Conservation (phyloP, 2,888 invertebrate species). For the Epirrhoe alternata region DNA sequence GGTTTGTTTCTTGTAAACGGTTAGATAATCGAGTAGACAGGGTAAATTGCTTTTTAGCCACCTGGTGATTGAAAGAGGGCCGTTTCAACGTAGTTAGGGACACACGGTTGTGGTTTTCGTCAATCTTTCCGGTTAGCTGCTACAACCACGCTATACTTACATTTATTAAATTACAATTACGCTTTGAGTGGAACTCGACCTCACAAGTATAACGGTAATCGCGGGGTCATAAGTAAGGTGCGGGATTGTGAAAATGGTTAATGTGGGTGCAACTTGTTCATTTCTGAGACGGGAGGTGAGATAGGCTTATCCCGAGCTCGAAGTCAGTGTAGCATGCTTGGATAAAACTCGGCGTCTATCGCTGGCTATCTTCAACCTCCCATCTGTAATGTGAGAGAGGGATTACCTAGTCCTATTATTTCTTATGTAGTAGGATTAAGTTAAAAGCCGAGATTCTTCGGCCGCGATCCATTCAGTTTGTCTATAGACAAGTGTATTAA, state of each 20-base stretch:
- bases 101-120: constrained; percentile 32
- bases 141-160: constrained; percentile 18
- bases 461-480: constrained; percentile 54
- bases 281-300: constrained; percentile 24
- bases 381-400: constrained; percentile 31
- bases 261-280: constrained; percentile 26
- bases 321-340: constrained; percentile 36
- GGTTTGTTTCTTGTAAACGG: constrained; percentile 49
- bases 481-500: constrained; percentile 53
- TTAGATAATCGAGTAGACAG: constrained; percentile 52
- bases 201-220: constrained; percentile 29
- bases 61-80: constrained; percentile 49
- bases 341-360: constrained; percentile 30
- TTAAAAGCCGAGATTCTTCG: constrained; percentile 53
- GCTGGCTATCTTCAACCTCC: constrained; percentile 41
- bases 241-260: constrained; percentile 32
- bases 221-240: constrained; percentile 22
- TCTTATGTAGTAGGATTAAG: constrained; percentile 37
- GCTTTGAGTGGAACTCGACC: constrained; percentile 7
- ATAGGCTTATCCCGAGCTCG: constrained; percentile 30
- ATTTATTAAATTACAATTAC: constrained; percentile 33
- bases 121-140: constrained; percentile 33
- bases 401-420: constrained; percentile 31
- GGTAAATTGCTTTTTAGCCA: constrained; percentile 54
- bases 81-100: constrained; percentile 43